These are phyloP conservation scores for Buphagus erythrorhynchus DNA, from an alignment of 2,797 vertebrate species.

Conservation along the genomic window DNA sequence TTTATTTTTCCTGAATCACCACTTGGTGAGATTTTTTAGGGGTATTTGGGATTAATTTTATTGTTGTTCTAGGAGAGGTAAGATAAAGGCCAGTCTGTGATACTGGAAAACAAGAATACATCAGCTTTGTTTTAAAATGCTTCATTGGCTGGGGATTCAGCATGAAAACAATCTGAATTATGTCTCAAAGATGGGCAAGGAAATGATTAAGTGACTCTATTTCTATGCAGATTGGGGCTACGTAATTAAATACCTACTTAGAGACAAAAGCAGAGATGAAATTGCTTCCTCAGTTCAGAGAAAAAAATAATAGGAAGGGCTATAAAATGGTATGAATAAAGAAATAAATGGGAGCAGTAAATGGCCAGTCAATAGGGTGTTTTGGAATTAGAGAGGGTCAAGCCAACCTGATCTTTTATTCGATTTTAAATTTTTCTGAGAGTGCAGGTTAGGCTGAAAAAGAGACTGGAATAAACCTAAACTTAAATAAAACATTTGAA, in stretches of 20 bases:
- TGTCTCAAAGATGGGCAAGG: background rate
- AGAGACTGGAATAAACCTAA: background rate
- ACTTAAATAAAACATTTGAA: background rate
- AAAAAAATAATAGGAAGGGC: background rate
- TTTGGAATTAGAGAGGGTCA: slow-evolving; percentile 1
- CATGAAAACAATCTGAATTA: background rate
- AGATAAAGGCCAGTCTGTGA: background rate
- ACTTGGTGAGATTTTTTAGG: background rate
- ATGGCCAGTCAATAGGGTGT: background rate
- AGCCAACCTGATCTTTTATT: background rate
- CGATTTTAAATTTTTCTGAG: background rate
- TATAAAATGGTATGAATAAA: background rate
- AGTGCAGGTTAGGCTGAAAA: background rate
- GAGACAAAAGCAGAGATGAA: slow-evolving; percentile 29
- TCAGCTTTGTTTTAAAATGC: background rate
- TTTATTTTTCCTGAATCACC: background rate
- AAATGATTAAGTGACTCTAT: slow-evolving; percentile 39
- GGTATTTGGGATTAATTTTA: background rate
- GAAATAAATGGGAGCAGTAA: slow-evolving; percentile 44
- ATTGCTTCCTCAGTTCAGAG: slow-evolving; percentile 18
- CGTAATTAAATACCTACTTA: slow-evolving; percentile 14
- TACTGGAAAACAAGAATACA: background rate
- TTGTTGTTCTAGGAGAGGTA: background rate
- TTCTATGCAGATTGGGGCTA: slow-evolving; percentile 42
- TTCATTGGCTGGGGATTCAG: background rate